Percentiles rank a stretch among this genome's conserved stretches.
These are phyloP conservation scores for Parambassis ranga DNA, from an alignment of 2,797 vertebrate genomes.

Conservation along the genomic window DNA sequence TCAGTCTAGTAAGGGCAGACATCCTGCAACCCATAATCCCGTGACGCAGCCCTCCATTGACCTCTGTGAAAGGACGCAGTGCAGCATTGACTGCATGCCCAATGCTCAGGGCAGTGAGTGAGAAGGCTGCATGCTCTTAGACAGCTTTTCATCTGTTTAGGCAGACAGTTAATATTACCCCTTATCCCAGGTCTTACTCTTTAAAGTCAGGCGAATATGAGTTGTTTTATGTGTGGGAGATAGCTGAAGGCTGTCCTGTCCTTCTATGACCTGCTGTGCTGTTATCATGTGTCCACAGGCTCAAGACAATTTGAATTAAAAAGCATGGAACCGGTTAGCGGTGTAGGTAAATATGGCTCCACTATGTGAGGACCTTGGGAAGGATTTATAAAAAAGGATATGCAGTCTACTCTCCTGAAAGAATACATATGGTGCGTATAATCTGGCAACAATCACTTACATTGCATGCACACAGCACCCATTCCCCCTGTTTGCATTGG, in stretches of 20 bases:
- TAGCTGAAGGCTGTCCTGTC: slow-evolving; percentile 63
- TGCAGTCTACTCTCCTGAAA: slow-evolving; percentile 41
- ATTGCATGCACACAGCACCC: slow-evolving; percentile 65
- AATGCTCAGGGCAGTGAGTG: slow-evolving; percentile 28
- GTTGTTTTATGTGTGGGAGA: slow-evolving; percentile 65
- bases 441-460: slow-evolving; percentile 69
- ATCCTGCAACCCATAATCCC: slow-evolving; percentile 75
- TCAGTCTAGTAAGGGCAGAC: slow-evolving; percentile 62
- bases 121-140: slow-evolving; percentile 36
- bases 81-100: slow-evolving; percentile 13
- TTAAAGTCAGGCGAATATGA: slow-evolving; percentile 73
- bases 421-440: slow-evolving; percentile 57
- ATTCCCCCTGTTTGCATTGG: slow-evolving; percentile 67
- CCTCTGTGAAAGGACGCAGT: slow-evolving; percentile 47
- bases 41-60: slow-evolving; percentile 58
- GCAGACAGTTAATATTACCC: slow-evolving; percentile 74
- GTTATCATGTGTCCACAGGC: slow-evolving; percentile 40
- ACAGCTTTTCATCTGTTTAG: slow-evolving; percentile 70
- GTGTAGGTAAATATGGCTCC: slow-evolving; percentile 38
- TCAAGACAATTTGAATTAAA: slow-evolving; percentile 39
- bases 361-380: slow-evolving; percentile 48
- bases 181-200: slow-evolving; percentile 71
- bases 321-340: slow-evolving; percentile 61
- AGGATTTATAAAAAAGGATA: slow-evolving; percentile 58
- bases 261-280: slow-evolving; percentile 53